A percentile compares a stretch with the other conserved stretches of the same genome.
These are phyloP conservation scores for Dicyrtomina minuta DNA, from an alignment of 2,888 invertebrate species.

Conservation along the genomic window DNA sequence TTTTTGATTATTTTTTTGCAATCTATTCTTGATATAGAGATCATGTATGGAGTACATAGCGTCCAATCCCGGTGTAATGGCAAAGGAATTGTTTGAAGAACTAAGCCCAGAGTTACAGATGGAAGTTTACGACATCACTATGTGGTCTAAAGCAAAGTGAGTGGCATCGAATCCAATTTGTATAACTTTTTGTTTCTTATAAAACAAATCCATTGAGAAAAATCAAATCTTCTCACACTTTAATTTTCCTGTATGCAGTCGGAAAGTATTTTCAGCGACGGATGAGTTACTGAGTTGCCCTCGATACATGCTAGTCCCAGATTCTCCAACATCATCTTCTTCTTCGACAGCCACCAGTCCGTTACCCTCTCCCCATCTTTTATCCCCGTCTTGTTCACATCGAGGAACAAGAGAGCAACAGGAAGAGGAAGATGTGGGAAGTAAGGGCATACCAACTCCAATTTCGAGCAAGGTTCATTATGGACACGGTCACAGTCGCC, in stretches of 20 bases:
- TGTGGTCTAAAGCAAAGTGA: slow-evolving; percentile 57
- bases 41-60: slow-evolving; percentile 61
- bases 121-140: slow-evolving; percentile 62
- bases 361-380: slow-evolving; percentile 26
- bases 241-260: slow-evolving; percentile 38
- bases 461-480: too few species aligned
- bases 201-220: not conserved
- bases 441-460: too few species aligned
- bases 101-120: slow-evolving; percentile 63
- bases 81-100: slow-evolving; percentile 63
- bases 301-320: slow-evolving; percentile 51
- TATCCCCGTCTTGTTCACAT: too few species aligned
- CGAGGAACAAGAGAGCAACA: too few species aligned
- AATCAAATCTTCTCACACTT: not conserved
- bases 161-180: slow-evolving; percentile 15
- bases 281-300: slow-evolving; percentile 51
- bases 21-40: slow-evolving; percentile 56
- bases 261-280: slow-evolving; percentile 48
- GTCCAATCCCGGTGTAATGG: slow-evolving; percentile 61
- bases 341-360: slow-evolving; percentile 53
- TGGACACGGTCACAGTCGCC: too few species aligned
- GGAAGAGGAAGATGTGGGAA: too few species aligned
- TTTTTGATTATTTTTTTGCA: too few species aligned
- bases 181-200: not conserved
- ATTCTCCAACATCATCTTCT: slow-evolving; percentile 44